phyloP scores from a whole-genome alignment of 2,888 invertebrate genomes.

The Synergus laeviventris region DNA sequence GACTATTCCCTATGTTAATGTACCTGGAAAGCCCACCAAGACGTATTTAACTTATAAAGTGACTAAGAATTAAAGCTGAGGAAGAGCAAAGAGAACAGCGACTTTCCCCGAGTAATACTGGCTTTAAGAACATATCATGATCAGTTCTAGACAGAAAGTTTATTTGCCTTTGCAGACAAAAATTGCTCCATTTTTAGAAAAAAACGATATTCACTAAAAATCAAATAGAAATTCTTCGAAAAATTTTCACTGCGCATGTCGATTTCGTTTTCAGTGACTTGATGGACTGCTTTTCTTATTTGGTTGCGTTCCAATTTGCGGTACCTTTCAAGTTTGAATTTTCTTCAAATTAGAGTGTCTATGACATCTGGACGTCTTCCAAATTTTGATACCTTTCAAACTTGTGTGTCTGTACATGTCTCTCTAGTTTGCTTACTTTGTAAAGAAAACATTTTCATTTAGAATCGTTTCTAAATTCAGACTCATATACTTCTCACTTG shows the following conservation, averaged over 20 bases:
- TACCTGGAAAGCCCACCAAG: conserved; percentile 54
- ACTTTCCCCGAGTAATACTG: conserved; percentile 1
- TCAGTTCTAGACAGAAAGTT: background rate
- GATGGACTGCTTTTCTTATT: no score
- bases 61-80: conserved; percentile 41
- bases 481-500: background rate
- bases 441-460: background rate
- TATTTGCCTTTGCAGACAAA: background rate
- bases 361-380: background rate
- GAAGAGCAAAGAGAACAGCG: conserved; percentile 14
- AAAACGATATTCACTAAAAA: no score
- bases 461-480: no score
- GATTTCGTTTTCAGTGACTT: no score
- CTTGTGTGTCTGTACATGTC: background rate
- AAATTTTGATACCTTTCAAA: background rate
- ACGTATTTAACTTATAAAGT: conserved; percentile 42
- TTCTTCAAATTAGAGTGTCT: no score
- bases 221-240: no score
- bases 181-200: background rate
- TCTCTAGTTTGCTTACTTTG: no score
- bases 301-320: background rate
- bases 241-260: no score
- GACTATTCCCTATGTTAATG: conserved; percentile 43
- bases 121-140: conserved; percentile 30
- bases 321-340: background rate